phyloP scores from a whole-genome alignment of 2,888 invertebrate species.

The Drosophila neutralis region DNA sequence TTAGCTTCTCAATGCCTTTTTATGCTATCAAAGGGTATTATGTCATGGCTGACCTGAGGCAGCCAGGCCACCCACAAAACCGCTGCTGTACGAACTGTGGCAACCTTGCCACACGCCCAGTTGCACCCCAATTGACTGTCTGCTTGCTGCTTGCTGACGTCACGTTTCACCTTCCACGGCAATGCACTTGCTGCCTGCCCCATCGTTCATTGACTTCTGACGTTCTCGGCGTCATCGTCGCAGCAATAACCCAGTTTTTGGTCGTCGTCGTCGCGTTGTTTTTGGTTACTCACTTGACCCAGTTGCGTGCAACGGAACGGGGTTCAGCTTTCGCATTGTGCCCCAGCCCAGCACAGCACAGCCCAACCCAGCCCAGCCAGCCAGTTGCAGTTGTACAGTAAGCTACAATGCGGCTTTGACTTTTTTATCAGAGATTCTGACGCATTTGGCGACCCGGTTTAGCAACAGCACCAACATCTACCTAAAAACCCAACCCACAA shows the following conservation, averaged over 20 bases:
- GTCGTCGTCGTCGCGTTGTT: conserved; percentile 41
- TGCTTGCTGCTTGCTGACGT: conserved; percentile 68
- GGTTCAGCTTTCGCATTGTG: conserved; percentile 40
- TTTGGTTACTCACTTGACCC: conserved; percentile 66
- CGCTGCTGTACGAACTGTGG: background rate
- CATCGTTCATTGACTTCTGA: conserved; percentile 66
- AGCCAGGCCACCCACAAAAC: conserved; percentile 10
- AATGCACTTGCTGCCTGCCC: conserved; percentile 65
- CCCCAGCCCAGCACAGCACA: background rate
- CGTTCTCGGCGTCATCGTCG: conserved; percentile 38
- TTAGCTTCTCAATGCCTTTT: conserved; percentile 64
- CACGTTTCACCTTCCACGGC: conserved; percentile 81
- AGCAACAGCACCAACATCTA: conserved; percentile 7
- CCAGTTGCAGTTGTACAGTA: background rate
- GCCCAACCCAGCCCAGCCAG: background rate
- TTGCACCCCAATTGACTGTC: conserved; percentile 5
- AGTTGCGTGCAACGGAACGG: conserved; percentile 45
- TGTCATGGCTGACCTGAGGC: conserved; percentile 72
- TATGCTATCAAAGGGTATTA: conserved; percentile 74
- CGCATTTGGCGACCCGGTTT: conserved; percentile 72
- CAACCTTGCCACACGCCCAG: conserved; percentile 6
- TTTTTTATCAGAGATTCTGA: conserved; percentile 63
- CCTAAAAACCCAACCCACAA: conserved; percentile 16
- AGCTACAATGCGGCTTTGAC: conserved; percentile 31
- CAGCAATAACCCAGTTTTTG: conserved; percentile 64